Conservation (phyloP, 1,140 invertebrate species). For the Aethina tumida region DNA sequence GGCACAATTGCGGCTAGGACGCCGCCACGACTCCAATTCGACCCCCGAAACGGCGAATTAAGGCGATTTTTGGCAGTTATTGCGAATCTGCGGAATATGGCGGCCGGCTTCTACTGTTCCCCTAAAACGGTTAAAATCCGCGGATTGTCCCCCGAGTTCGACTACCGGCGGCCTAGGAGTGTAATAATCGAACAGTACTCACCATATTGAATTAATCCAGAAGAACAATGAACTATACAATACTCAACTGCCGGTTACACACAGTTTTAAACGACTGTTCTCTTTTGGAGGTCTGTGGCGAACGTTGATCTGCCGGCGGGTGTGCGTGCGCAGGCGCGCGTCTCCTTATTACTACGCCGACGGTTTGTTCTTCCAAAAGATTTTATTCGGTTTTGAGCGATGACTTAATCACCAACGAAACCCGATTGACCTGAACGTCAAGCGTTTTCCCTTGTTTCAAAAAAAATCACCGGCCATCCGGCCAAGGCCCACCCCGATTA, state of each 20-base stretch:
- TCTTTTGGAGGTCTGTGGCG: slow-evolving; percentile 25
- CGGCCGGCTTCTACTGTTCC: slow-evolving; percentile 22
- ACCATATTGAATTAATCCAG: slow-evolving; percentile 34
- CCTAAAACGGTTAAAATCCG: slow-evolving; percentile 3
- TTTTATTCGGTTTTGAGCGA: slow-evolving; percentile 7
- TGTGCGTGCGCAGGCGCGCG: slow-evolving; percentile 20
- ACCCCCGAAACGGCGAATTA: too few species aligned
- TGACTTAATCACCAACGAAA: too few species aligned
- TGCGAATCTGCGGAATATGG: slow-evolving; percentile 19
- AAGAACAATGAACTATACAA: slow-evolving; percentile 26
- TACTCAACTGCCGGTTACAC: slow-evolving; percentile 28
- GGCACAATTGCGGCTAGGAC: too few species aligned
- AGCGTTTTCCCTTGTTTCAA: slow-evolving; percentile 2
- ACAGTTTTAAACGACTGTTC: slow-evolving; percentile 26
- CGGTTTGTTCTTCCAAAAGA: slow-evolving; percentile 1
- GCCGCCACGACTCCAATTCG: too few species aligned
- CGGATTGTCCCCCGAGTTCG: slow-evolving; percentile 4
- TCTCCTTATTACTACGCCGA: slow-evolving; percentile 12
- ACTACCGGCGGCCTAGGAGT: too few species aligned
- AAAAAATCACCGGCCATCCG: neutral
- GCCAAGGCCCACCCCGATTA: neutral
- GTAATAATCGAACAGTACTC: slow-evolving; percentile 16
- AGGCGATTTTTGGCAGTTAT: slow-evolving; percentile 12
- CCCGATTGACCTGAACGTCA: slow-evolving; percentile 1
- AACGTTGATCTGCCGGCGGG: slow-evolving; percentile 35